A percentile compares a stretch with the other conserved stretches of the same genome.
Evolutionary conservation across 2,888 invertebrate species (phyloP).

Genomic region (Eupithecia centaureata): DNA sequence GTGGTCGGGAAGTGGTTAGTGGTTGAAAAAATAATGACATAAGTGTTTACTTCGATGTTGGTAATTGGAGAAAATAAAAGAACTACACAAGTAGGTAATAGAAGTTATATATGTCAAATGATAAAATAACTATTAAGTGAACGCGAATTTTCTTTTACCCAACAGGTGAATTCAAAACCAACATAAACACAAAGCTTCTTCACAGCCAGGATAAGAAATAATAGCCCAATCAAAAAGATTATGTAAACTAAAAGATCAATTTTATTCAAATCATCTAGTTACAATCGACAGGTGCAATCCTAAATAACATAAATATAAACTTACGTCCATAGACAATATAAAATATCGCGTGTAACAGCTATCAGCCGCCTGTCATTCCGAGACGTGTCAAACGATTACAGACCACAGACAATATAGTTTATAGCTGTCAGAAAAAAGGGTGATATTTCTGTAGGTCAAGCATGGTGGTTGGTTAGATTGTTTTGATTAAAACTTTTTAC

Average conservation of each 20-base stretch:
- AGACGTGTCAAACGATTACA: constrained; percentile 33
- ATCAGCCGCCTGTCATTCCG: constrained; percentile 23
- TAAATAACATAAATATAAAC: constrained; percentile 2
- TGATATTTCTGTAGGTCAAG: constrained; percentile 10
- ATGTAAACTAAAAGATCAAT: background rate
- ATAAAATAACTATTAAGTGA: background rate
- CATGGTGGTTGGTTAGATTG: background rate
- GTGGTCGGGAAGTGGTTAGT: constrained; percentile 24
- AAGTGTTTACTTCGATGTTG: no score
- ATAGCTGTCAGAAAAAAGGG: constrained; percentile 3
- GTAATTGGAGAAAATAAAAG: background rate
- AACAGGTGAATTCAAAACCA: background rate
- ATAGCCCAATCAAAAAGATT: background rate
- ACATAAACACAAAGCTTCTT: background rate
- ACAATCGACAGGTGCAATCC: constrained; percentile 21
- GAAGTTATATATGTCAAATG: background rate
- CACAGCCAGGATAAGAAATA: background rate
- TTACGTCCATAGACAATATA: constrained; percentile 8
- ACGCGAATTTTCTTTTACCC: background rate
- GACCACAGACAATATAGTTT: constrained; percentile 21
- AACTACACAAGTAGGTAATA: background rate
- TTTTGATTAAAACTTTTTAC: background rate
- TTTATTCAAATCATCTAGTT: background rate
- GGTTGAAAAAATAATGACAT: background rate
- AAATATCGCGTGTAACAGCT: constrained; percentile 24